Evolutionary conservation across 2,113 vertebrate species (phyloP).

Genomic region (Pachyramphus minor): DNA sequence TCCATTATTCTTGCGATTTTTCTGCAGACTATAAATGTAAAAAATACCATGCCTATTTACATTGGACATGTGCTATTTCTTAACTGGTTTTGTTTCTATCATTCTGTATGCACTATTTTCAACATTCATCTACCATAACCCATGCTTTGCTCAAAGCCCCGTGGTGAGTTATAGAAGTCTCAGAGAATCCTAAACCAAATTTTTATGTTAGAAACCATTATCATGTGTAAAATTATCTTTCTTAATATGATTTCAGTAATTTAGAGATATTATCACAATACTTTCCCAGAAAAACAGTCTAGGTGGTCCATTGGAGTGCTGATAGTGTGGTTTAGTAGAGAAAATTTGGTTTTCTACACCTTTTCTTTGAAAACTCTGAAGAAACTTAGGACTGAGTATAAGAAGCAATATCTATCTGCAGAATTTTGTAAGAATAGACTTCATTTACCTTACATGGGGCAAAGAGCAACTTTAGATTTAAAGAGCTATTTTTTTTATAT

Average conservation of each 20-base stretch:
- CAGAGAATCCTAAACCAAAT: background rate
- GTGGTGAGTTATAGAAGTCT: background rate
- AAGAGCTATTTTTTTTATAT: background rate
- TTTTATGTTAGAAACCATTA: background rate
- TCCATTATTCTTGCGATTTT: background rate
- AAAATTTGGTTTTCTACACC: background rate
- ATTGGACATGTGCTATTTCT: background rate
- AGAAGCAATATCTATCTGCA: background rate
- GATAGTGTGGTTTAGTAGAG: background rate
- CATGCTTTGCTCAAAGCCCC: background rate
- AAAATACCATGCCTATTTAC: background rate
- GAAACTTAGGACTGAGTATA: background rate
- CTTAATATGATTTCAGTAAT: background rate
- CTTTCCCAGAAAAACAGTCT: background rate
- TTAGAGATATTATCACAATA: background rate
- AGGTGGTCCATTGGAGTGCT: background rate
- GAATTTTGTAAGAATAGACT: background rate
- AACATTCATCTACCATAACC: background rate
- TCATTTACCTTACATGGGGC: background rate
- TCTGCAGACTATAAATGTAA: background rate
- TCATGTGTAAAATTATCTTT: background rate
- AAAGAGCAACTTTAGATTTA: background rate
- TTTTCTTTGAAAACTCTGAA: background rate
- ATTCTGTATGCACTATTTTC: background rate
- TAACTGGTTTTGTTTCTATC: background rate